Evolutionary conservation across 2,797 vertebrate genomes (phyloP).

Genomic region (Tadarida brasiliensis): DNA sequence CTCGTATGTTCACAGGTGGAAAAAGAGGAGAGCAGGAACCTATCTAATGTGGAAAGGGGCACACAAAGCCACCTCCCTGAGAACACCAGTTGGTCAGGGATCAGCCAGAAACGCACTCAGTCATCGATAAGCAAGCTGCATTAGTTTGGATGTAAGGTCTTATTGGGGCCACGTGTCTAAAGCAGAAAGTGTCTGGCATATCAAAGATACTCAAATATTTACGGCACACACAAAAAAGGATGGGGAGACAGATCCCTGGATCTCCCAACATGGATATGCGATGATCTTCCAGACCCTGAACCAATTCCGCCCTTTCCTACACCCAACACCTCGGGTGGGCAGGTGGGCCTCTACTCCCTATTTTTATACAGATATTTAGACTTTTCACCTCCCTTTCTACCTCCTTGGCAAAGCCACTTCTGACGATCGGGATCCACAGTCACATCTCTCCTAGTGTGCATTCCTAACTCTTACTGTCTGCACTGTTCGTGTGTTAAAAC

Average conservation of each 20-base stretch:
- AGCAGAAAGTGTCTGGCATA: neutral
- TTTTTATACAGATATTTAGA: neutral
- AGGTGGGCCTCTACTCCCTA: neutral
- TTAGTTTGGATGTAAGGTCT: neutral
- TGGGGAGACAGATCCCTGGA: neutral
- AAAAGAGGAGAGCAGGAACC: neutral
- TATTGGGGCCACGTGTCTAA: neutral
- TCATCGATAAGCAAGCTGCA: neutral
- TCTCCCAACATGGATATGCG: neutral
- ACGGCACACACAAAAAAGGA: neutral
- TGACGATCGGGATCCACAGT: neutral
- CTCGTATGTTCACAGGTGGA: neutral
- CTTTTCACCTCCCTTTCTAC: neutral
- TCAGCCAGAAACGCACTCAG: neutral
- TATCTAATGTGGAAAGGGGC: neutral
- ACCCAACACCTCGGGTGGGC: neutral
- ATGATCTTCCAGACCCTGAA: neutral
- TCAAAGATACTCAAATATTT: neutral
- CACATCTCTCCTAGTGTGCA: neutral
- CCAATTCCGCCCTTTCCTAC: neutral
- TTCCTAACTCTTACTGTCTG: neutral
- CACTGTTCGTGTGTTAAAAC: neutral
- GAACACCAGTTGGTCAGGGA: neutral
- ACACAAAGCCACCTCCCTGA: neutral
- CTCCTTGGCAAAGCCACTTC: neutral